Evolutionary conservation across 2,888 invertebrate genomes (phyloP), one percentile per base, ranked within the genome.

Genomic region (Hirtodrosophila trivittata): DNA sequence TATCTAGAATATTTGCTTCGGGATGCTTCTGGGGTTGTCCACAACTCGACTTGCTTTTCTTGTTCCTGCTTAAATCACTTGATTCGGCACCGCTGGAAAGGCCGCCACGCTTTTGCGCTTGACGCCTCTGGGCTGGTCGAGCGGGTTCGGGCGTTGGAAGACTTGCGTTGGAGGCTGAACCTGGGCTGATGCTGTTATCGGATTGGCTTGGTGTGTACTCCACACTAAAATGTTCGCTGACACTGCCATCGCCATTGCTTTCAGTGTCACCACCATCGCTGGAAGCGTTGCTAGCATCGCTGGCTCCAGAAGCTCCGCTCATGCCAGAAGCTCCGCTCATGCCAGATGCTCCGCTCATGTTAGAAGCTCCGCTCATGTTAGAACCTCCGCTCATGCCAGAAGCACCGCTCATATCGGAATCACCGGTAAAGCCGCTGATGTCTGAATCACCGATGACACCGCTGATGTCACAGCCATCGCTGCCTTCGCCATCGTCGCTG

Each of bases 351-450:
- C 5, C 5, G 30, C 30, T 21, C 9, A 30, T n/a, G 30, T 30
- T 28, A 7, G 1, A 7, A 28, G 1, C 28, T 28, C 5, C 28
- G 2, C 9, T 28, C 3, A 1, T 28, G 28, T 28, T 8, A 28
- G 2, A 10, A 1, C 1, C 32, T 32, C 10, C 39, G 13, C 10
- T 51, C 18, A 21, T 21, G 18, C 5, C 18, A 5, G 18, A 21
- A 32, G 32, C 32, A 33, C 25, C 65, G 58, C n/a, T 66, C 55
- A 6, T 66, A 35, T 65, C 68, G 72, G 3, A 43, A 26, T 66
- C 72, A 28, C 5, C 28, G 28, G 1, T 25, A 25, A 25, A 4
- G 25, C 6, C 25, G 25, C 25, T 25, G 25, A 3, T 6, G n/a
- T n/a, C n/a, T n/a, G n/a, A n/a, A 25, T 25, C 25, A 25, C 25